Percentiles rank a stretch among this genome's conserved stretches.
Evolutionary conservation across 2,888 invertebrate species (phyloP).

Genomic region (Apodemia zela): DNA sequence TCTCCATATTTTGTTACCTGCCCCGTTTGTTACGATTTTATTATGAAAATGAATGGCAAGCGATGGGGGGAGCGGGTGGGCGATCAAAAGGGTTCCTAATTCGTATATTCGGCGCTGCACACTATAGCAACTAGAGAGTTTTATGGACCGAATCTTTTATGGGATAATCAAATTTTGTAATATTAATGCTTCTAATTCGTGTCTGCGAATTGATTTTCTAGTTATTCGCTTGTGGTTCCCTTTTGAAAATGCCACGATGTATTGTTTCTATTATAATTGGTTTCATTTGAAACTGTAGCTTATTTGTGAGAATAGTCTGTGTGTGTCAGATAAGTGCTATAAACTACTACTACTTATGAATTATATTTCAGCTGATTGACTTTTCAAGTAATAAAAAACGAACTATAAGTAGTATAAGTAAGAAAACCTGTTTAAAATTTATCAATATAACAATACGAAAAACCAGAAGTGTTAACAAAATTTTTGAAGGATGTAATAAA

Average conservation of each 20-base stretch:
- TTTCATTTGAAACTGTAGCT: neutral
- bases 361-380: too few relatives aligned
- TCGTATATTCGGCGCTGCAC: conserved; percentile 69
- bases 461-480: too few relatives aligned
- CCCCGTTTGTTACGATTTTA: conserved; percentile 78
- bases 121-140: conserved; percentile 75
- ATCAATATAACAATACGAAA: too few relatives aligned
- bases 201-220: conserved; percentile 61
- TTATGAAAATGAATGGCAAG: conserved; percentile 79
- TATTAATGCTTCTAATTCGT: conserved; percentile 73
- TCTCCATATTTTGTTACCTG: conserved; percentile 79
- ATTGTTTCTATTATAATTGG: neutral
- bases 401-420: too few relatives aligned
- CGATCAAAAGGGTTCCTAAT: conserved; percentile 79
- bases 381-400: too few relatives aligned
- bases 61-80: conserved; percentile 39
- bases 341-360: neutral
- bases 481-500: too few relatives aligned
- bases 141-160: conserved; percentile 78
- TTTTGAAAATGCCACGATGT: conserved; percentile 18
- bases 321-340: neutral
- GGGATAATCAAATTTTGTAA: conserved; percentile 80
- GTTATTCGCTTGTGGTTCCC: conserved; percentile 29
- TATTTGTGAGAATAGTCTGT: neutral
- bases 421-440: too few relatives aligned